These are phyloP conservation scores for Ethmia dodecea DNA, from an alignment of 2,888 invertebrate genomes.

Conservation along the genomic window DNA sequence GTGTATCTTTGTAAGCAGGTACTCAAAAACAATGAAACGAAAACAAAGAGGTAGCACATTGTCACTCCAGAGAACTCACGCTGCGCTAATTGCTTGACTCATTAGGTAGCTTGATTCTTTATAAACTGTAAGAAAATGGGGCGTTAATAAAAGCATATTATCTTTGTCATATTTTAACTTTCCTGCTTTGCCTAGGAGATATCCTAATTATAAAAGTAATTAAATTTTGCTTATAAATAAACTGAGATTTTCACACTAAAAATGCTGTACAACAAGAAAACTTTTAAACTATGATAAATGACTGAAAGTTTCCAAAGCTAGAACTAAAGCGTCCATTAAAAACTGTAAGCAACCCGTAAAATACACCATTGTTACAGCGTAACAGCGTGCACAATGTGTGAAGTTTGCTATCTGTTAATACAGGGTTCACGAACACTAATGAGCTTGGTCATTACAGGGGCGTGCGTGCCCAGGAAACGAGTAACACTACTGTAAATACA, in stretches of 20 bases:
- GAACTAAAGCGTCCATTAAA: not conserved
- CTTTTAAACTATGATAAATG: no score
- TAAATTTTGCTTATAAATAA: no score
- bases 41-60: not conserved
- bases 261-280: no score
- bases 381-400: constrained; percentile 13
- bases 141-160: no score
- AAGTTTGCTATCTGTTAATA: constrained; percentile 13
- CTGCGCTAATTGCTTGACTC: not conserved
- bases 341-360: not conserved
- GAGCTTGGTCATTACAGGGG: constrained; percentile 41
- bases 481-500: constrained; percentile 21
- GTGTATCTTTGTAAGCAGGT: no score
- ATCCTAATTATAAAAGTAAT: no score
- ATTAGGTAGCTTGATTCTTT: no score
- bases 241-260: no score
- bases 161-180: no score
- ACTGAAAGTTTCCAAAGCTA: not conserved
- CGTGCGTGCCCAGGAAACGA: constrained; percentile 37
- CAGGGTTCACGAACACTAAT: constrained; percentile 31
- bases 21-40: no score
- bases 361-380: not conserved
- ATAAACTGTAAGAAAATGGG: no score
- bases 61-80: not conserved
- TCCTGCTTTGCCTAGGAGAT: no score